Evolutionary conservation across 2,888 invertebrate species (phyloP).

Genomic region (Alloscopus bannaensis): DNA sequence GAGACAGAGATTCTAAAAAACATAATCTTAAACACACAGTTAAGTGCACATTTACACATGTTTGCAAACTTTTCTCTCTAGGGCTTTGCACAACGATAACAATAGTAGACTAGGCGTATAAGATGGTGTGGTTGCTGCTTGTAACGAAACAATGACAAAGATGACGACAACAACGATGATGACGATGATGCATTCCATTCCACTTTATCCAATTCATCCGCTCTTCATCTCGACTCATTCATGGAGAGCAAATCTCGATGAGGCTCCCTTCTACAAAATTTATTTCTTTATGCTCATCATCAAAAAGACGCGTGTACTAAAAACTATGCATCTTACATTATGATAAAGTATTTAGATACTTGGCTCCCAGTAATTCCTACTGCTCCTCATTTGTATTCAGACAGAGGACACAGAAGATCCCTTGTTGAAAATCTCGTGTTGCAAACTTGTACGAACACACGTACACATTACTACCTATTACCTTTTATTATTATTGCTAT

Average conservation of each 20-base stretch:
- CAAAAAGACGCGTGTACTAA: too few relatives aligned
- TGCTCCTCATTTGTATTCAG: too few relatives aligned
- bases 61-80: background rate
- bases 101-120: too few relatives aligned
- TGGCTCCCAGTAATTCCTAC: too few relatives aligned
- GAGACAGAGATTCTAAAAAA: background rate
- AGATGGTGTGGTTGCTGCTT: conserved; percentile 18
- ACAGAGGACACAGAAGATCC: conserved; percentile 12
- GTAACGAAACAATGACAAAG: conserved; percentile 60
- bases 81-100: too few relatives aligned
- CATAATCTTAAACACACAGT: background rate
- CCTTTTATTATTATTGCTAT: conserved; percentile 20
- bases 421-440: too few relatives aligned
- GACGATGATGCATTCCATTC: conserved; percentile 50
- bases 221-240: conserved; percentile 46
- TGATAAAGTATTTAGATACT: too few relatives aligned
- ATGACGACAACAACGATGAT: conserved; percentile 40
- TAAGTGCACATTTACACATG: background rate
- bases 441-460: too few relatives aligned
- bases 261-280: too few relatives aligned
- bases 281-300: too few relatives aligned
- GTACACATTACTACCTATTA: conserved; percentile 3
- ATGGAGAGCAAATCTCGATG: conserved; percentile 26
- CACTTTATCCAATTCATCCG: conserved; percentile 63
- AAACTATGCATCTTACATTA: too few relatives aligned